Evolutionary conservation across 53 echinoderm and acorn worm genomes (phyloP).

Genomic region (Patiria pectinifera): DNA sequence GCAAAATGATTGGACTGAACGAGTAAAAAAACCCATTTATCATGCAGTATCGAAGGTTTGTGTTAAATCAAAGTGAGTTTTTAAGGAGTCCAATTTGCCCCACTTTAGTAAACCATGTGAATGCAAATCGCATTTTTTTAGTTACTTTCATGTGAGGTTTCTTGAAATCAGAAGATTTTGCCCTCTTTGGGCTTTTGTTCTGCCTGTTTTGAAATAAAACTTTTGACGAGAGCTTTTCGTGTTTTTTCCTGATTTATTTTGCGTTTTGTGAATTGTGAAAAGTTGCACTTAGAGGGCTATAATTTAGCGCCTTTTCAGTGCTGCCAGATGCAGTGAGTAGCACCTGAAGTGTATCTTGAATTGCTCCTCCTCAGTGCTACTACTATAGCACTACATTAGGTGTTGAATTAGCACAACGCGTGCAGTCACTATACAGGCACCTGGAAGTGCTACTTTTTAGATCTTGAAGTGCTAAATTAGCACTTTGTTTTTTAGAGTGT

Average conservation of each 20-base stretch:
- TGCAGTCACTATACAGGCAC: slow-evolving; percentile 51
- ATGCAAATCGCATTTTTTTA: too few species aligned
- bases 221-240: background rate
- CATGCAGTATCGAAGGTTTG: too few species aligned
- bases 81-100: too few species aligned
- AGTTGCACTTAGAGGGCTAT: background rate
- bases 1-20: too few species aligned
- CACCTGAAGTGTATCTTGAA: slow-evolving; percentile 2
- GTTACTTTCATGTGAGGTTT: too few species aligned
- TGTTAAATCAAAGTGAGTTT: too few species aligned
- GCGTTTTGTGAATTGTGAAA: background rate
- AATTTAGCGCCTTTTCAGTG: background rate
- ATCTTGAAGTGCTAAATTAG: too few species aligned
- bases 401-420: slow-evolving; percentile 19
- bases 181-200: background rate
- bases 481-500: too few species aligned
- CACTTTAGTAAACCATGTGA: too few species aligned
- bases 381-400: background rate
- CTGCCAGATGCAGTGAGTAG: background rate
- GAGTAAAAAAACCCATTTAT: too few species aligned
- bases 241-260: background rate
- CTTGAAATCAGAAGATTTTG: too few species aligned
- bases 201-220: background rate
- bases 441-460: too few species aligned
- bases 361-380: slow-evolving; percentile 5